Base-by-base conservation (phyloP, 2,797 vertebrate genomes). In the Heliangelus exortis region DNA sequence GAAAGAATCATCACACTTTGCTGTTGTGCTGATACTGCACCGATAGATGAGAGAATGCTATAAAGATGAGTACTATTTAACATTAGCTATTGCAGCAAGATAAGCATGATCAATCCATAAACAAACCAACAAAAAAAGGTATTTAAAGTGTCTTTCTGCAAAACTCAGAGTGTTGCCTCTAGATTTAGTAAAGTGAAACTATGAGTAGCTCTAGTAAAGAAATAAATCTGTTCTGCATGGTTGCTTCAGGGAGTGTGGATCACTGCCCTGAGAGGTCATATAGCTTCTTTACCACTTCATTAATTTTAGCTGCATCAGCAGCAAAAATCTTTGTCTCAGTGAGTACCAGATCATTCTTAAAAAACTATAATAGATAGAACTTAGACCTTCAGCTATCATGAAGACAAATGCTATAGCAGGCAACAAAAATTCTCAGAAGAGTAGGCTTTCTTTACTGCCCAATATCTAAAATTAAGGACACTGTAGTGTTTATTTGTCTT, bases 231-330 rank as follows among this genome's bases (percentile, higher is more conserved):
- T 96, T 95, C 77, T 94, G 28, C 92, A 59, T 96, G 26, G 54
- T 29, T 90, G 80, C 39, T 80, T 43, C 71, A 75, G 77, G 63
- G 66, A 77, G 19, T 34, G 12, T 39, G 92, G 90, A 94, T 94
- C 92, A 89, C 81, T 90, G 87, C 90, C 89, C 55, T 89, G 51
- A 94, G 51, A 94, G 62, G 87, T 95, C 93, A 93, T 87, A 58
- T 26, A 79, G 39, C 25, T 88, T 91, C 51, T 91, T 93, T 85
- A 71, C 21, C 1, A 7, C 76, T 95, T 78, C 78, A 90, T 84
- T 74, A 71, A 79, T 95, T 97, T 97, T 86, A 93, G 34, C 58
- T 94, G n/a, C 39, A 75, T 78, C 78, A 92, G 14, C 51, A 78
- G 6, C 57, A 92, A 41, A 94, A 39, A 55, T 87, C 90, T 93